Conservation (phyloP, 2,888 invertebrate species). For the Hydraecia micacea region DNA sequence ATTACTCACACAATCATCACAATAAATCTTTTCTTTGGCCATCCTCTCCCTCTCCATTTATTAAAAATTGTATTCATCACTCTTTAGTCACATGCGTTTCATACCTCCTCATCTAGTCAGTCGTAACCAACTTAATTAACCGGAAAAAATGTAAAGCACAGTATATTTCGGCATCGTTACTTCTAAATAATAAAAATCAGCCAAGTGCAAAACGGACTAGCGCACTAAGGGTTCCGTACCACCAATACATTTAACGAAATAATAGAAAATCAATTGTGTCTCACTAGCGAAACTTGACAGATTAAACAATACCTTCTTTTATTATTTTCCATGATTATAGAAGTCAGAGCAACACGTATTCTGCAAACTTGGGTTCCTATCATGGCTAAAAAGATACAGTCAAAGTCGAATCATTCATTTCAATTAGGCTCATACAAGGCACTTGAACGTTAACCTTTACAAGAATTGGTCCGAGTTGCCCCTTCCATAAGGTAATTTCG, state of each 20-base stretch:
- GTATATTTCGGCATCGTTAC: slow-evolving; percentile 27
- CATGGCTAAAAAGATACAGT: not conserved
- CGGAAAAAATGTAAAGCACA: slow-evolving; percentile 29
- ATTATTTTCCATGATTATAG: not conserved
- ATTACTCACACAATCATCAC: no score
- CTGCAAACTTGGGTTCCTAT: not conserved
- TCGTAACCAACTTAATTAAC: slow-evolving; percentile 51
- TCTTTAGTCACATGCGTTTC: no score
- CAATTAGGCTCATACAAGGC: not conserved
- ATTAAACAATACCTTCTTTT: not conserved
- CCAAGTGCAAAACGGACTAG: not conserved
- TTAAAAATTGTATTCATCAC: no score
- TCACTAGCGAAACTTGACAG: no score
- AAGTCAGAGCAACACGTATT: not conserved
- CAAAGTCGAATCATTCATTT: not conserved
- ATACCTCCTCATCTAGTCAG: not conserved
- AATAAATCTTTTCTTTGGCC: no score
- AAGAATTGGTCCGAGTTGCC: no score
- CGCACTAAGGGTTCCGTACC: not conserved
- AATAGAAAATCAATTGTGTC: no score
- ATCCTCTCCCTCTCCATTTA: no score
- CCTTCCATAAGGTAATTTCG: no score
- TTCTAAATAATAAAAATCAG: slow-evolving; percentile 34
- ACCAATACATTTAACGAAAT: not conserved
- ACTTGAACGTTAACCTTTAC: no score